Evolutionary conservation across 2,888 invertebrate genomes (phyloP), one percentile per base, ranked within the genome.

Genomic region (Pristionchus mayeri): DNA sequence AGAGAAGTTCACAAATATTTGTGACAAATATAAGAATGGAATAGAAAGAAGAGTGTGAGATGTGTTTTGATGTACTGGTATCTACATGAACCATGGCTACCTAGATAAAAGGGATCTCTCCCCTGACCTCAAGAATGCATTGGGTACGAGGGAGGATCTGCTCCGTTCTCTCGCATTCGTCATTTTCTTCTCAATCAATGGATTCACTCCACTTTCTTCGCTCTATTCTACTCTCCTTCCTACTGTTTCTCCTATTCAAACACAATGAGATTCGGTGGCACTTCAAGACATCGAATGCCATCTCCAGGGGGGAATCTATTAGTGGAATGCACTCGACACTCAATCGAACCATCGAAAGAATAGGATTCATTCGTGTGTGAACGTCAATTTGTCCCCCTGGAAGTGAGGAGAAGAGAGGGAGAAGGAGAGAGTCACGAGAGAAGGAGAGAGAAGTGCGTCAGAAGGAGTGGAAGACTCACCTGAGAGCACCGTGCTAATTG

Each of bases 1-100:
- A 4, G 54, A 54, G 21, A 37, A 67, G 67, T 67, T 67, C 67
- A 67, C 67, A 67, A 67, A 67, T 67, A 67, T 67, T 67, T 67
- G 67, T 63, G 18, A 63, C 60, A 67, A 37, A 37, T 18, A 18
- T 18, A 67, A 67, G 37, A 67, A 67, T 6, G 34, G 30, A 37
- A n/a, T 21, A 30, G 67, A 67, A 67, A 34, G 67, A 37, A 7
- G 40, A n/a, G 7, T 37, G n/a, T 37, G 67, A 40, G 34, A 37
- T 67, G 34, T 40, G 67, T 34, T 67, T 67, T 67, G 67, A 67
- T 37, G 67, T 1, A n/a, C 34, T n/a, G 44, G 13, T 44, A 44
- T 13, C 44, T 44, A 13, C 7, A 44, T 44, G 44, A 13, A 44
- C 44, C n/a, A n/a, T n/a, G n/a, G n/a, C n/a, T n/a, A n/a, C n/a